phyloP scores from a whole-genome alignment of 2,113 vertebrate genomes.

The Naja naja region DNA sequence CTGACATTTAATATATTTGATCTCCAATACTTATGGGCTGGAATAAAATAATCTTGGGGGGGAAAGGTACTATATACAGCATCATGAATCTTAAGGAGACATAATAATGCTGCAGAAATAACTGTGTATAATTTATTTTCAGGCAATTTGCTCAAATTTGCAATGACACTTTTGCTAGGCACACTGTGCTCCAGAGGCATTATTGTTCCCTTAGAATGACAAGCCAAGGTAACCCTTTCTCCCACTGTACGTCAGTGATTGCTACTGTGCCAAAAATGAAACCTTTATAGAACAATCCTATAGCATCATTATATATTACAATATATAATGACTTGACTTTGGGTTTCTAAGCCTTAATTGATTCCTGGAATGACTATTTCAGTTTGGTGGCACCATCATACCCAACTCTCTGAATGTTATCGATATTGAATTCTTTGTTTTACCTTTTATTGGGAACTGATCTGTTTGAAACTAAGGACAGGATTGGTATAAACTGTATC shows the following conservation, averaged over 20 bases:
- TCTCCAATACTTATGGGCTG: slow-evolving; percentile 44
- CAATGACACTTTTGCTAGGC: slow-evolving; percentile 37
- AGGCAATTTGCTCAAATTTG: slow-evolving; percentile 45
- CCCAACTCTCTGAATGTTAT: neutral
- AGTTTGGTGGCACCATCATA: neutral
- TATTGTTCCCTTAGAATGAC: neutral
- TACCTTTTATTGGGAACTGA: neutral
- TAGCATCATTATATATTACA: neutral
- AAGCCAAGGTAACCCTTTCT: slow-evolving; percentile 7
- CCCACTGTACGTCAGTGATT: neutral
- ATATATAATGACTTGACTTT: neutral
- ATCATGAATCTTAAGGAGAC: slow-evolving; percentile 54
- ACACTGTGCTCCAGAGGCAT: neutral
- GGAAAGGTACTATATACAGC: slow-evolving; percentile 53
- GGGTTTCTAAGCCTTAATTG: neutral
- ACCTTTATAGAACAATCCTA: neutral
- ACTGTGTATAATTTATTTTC: slow-evolving; percentile 40
- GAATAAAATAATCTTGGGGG: slow-evolving; percentile 55
- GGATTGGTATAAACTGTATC: neutral
- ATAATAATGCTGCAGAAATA: slow-evolving; percentile 42
- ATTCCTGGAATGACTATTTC: neutral
- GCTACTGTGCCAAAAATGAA: neutral
- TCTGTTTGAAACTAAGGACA: neutral
- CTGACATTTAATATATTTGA: slow-evolving; percentile 43
- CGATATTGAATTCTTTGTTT: neutral